A percentile compares a stretch with the other conserved stretches of the same genome.
These are phyloP conservation scores for Mamestra brassicae DNA, from an alignment of 2,888 invertebrate species.

Conservation along the genomic window DNA sequence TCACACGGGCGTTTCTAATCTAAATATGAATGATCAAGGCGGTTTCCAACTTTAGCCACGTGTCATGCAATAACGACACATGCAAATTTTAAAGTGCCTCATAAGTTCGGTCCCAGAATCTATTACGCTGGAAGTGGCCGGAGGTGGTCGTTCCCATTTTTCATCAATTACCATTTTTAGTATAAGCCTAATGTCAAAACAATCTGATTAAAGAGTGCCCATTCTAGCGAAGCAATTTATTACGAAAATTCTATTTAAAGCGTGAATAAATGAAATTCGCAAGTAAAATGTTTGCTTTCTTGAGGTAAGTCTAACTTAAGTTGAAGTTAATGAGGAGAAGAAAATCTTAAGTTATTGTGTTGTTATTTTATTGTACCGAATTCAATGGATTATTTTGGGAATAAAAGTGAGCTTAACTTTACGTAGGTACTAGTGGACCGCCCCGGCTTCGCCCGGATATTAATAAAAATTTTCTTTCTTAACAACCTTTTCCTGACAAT, in stretches of 20 bases:
- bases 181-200: constrained; percentile 61
- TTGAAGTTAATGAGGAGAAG: constrained; percentile 21
- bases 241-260: constrained; percentile 25
- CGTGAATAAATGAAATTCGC: constrained; percentile 26
- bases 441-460: no score
- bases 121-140: constrained; percentile 65
- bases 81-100: constrained; percentile 71
- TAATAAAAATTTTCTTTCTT: no score
- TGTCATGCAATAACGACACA: constrained; percentile 49
- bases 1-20: no score
- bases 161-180: constrained; percentile 70
- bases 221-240: constrained; percentile 38
- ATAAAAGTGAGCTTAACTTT: not conserved
- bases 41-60: constrained; percentile 18
- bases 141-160: constrained; percentile 61
- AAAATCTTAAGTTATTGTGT: constrained; percentile 24
- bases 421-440: no score
- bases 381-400: constrained; percentile 11
- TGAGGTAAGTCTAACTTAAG: constrained; percentile 16
- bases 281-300: constrained; percentile 15
- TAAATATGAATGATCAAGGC: not conserved
- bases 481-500: no score
- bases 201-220: constrained; percentile 39
- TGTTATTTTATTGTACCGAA: constrained; percentile 5
- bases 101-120: constrained; percentile 67